Evolutionary conservation across 1,140 invertebrate genomes (phyloP), one percentile per base, ranked within the genome.

Genomic region (Akabosia matsudoensis): DNA sequence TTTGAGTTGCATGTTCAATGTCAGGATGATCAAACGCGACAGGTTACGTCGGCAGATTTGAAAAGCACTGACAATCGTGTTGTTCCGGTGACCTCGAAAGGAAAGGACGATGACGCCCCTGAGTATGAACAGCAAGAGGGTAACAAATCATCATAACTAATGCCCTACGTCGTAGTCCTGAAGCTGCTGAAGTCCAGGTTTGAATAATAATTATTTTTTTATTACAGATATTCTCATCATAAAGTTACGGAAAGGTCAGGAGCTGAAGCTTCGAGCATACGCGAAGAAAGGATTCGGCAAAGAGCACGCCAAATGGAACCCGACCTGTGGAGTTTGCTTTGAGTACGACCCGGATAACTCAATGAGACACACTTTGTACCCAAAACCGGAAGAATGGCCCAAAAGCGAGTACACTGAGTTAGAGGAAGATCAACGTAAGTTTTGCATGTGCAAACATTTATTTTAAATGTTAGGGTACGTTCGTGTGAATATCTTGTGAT

Each of bases 221-320:
- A 22, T 72, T 78, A 13, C 70, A 89, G 92, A 98, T 85, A 99
- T 99, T 83, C 85, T 99, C 28, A 97, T 99, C 81, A 96, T 99
- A 0, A 99, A 99, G 84, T 87, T 99, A 26, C 90, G 97, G 70
- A 98, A 98, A 87, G 97, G 97, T 0, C 97, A 99, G 85, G 96
- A 99, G 84, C 83, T 99, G 16, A 98, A 98, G 84, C 86, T 99
- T 16, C 88, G 92, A 83, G 97, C 96, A 22, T 99, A 96, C 88
- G 98, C 97, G 0, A 96, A 97, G 80, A 90, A 92, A 84, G 92
- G 97, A 33, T 99, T 99, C 88, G 97, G 96, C 1, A 99, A 99
- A 85, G 98, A 99, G 84, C 98, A 99, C 88, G 97, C 98, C 0
- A 99, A 99, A 86, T 99, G 97, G 97, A 99, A 99, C 87, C 97